Conservation (phyloP, 1,140 invertebrate genomes). For the Fopius arisanus region DNA sequence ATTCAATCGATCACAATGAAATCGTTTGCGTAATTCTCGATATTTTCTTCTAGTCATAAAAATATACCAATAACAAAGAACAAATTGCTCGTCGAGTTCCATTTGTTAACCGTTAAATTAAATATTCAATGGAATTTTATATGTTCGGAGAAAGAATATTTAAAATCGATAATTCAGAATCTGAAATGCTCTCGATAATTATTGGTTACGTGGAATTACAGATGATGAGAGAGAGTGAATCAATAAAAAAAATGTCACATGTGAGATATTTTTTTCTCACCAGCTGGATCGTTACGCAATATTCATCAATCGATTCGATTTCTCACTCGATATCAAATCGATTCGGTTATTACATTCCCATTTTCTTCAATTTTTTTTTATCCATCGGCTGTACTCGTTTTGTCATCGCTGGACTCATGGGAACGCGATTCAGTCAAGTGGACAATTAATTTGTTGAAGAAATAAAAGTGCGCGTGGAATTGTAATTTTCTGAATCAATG, state of each 20-base stretch:
- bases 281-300: not conserved
- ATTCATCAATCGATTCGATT: not conserved
- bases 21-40: not conserved
- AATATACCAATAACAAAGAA: too few species aligned
- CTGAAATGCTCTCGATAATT: too few species aligned
- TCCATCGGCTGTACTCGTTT: not conserved
- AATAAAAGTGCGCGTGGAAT: not conserved
- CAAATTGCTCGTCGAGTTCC: too few species aligned
- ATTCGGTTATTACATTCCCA: not conserved
- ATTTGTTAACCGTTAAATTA: too few species aligned
- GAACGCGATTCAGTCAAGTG: not conserved
- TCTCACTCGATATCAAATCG: not conserved
- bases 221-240: too few species aligned
- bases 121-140: too few species aligned
- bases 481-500: too few species aligned
- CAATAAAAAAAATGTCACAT: not conserved
- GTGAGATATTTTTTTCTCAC: not conserved
- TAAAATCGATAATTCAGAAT: too few species aligned
- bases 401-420: not conserved
- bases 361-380: not conserved
- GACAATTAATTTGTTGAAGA: not conserved
- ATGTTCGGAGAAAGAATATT: too few species aligned
- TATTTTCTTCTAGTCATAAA: too few species aligned
- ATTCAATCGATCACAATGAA: slow-evolving; percentile 13
- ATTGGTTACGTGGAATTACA: too few species aligned